Evolutionary conservation across 2,888 invertebrate genomes (phyloP).

Genomic region (Melanophora roralis): DNA sequence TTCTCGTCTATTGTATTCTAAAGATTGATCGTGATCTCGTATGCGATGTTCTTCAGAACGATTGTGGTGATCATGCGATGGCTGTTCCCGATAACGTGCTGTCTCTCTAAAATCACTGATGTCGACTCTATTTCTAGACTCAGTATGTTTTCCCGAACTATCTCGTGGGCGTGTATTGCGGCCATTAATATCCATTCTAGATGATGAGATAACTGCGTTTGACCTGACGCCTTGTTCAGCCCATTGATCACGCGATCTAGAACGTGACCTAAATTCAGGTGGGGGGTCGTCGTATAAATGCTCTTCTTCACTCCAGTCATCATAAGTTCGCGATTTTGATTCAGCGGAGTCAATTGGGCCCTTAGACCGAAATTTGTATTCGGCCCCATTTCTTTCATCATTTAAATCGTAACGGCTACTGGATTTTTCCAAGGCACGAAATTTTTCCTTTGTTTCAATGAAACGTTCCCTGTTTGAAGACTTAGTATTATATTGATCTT

Average conservation of each 20-base stretch:
- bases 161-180: constrained; percentile 53
- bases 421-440: constrained; percentile 83
- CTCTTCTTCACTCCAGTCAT: constrained; percentile 76
- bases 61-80: constrained; percentile 38
- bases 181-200: constrained; percentile 53
- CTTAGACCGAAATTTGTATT: constrained; percentile 66
- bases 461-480: constrained; percentile 87
- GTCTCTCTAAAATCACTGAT: constrained; percentile 56
- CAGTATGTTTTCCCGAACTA: constrained; percentile 52
- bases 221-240: constrained; percentile 46
- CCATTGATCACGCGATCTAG: constrained; percentile 65
- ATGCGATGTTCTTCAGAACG: constrained; percentile 45
- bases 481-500: constrained; percentile 50
- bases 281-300: constrained; percentile 66
- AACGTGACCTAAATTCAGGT: constrained; percentile 58
- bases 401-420: constrained; percentile 78
- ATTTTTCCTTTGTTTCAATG: constrained; percentile 91
- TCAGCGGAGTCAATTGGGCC: constrained; percentile 69
- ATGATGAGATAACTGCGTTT: constrained; percentile 17
- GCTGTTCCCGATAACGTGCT: constrained; percentile 43
- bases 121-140: constrained; percentile 56
- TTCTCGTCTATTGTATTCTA: constrained; percentile 62
- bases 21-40: constrained; percentile 57
- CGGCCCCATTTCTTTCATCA: constrained; percentile 71
- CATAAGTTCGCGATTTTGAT: constrained; percentile 61